Base-by-base conservation (phyloP, 1,140 invertebrate genomes). In the Sminthurinus signatus region DNA sequence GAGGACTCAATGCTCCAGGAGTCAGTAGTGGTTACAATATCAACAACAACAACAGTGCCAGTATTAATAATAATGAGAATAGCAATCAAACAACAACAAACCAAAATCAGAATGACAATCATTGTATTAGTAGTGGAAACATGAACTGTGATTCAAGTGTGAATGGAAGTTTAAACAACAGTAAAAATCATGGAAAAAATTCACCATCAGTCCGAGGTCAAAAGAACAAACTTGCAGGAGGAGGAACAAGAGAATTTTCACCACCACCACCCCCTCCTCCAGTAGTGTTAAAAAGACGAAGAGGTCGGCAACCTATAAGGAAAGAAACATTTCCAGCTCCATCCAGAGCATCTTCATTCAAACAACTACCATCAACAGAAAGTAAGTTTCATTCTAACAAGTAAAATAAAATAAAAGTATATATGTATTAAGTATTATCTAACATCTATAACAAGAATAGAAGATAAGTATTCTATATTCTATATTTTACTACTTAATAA, bases 61-160 rank as follows among this genome's bases (percentile, higher is more conserved):
- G 57, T 51, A n/a, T n/a, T n/a, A 42, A 65, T 23, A 42, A 36
- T 17, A 57, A 19, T 27, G 44, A 52, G 48, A 64, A 54, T 42
- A 61, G 57, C 63, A 39, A 44, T 39, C 31, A 44, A 46, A 46
- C 25, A 1, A n/a, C n/a, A n/a, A n/a, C n/a, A n/a, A n/a, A n/a
- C n/a, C 57, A 29, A 19, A 57, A 48, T 42, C 61, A 52, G 32
- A 64, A 36, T 60, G 62, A 65, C 62, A 64, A 68, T 64, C 67
- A 68, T 44, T 29, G 21, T 28, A 56, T 23, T 65, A n/a, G 43
- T 31, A 62, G 62, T 62, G 54, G 59, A 27, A 65, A 57, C 51
- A 50, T 42, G 32, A 60, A 57, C 62, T 68, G 67, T 68, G 67
- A 68, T 68, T 61, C 67, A 51, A 65, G 42, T 55, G 43, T 61